phyloP scores from a whole-genome alignment of 2,888 invertebrate genomes.

The Galerucella calmariensis region DNA sequence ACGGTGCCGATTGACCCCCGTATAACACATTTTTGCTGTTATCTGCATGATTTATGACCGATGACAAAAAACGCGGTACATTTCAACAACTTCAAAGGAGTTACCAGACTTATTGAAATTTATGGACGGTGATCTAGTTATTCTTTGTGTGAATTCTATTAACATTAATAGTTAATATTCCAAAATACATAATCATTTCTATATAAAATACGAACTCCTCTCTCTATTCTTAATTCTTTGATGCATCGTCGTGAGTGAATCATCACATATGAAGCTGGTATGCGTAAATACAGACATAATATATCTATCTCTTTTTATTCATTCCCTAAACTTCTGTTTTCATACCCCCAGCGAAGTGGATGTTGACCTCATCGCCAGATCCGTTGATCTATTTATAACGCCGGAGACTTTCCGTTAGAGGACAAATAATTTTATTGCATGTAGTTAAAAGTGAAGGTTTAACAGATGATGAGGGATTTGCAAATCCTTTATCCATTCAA shows the following conservation, averaged over 20 bases:
- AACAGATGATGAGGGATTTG: not conserved
- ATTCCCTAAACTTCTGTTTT: constrained; percentile 31
- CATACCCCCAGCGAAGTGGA: constrained; percentile 42
- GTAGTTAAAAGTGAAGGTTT: not conserved
- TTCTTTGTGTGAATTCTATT: not conserved
- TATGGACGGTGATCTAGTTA: too few relatives aligned
- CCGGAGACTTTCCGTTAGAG: not conserved
- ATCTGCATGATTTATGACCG: too few relatives aligned
- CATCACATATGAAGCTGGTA: constrained; percentile 6
- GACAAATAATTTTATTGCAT: constrained; percentile 10
- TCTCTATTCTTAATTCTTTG: constrained; percentile 2
- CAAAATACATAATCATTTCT: not conserved
- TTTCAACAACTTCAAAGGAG: too few relatives aligned
- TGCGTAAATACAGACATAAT: constrained; percentile 7
- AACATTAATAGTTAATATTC: not conserved
- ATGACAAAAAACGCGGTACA: too few relatives aligned
- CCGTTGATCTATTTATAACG: constrained; percentile 30
- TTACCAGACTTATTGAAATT: too few relatives aligned
- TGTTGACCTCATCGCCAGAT: constrained; percentile 37
- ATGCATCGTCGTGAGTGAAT: constrained; percentile 6
- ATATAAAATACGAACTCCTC: not conserved
- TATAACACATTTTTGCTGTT: too few relatives aligned
- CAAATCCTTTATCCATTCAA: not conserved
- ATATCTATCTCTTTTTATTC: constrained; percentile 38
- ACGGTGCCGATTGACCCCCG: too few relatives aligned